phyloP scores from a whole-genome alignment of 2,113 vertebrate species.

The Montifringilla adamsi region DNA sequence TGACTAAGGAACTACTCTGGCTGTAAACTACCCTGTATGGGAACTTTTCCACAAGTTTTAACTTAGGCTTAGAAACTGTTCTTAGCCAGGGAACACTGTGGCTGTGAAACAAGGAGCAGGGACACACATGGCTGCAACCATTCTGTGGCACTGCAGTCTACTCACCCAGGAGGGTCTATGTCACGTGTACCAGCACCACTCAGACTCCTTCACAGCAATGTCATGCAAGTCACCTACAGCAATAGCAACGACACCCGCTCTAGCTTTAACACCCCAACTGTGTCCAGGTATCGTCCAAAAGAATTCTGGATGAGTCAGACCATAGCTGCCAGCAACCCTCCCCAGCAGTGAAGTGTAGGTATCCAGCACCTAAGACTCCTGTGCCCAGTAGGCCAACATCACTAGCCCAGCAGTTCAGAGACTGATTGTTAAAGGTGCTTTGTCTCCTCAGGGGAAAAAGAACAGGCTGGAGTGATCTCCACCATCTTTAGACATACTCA shows the following conservation, averaged over 20 bases:
- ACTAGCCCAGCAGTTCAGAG: background rate
- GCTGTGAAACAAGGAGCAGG: background rate
- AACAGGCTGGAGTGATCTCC: background rate
- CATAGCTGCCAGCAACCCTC: background rate
- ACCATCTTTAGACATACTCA: background rate
- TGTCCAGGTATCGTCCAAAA: background rate
- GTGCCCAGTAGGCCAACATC: background rate
- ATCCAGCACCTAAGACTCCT: background rate
- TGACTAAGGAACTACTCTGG: background rate
- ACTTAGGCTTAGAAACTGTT: background rate
- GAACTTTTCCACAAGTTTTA: background rate
- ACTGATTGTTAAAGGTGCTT: background rate
- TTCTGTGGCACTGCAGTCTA: background rate
- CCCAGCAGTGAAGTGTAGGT: background rate
- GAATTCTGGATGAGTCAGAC: background rate
- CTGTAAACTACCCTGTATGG: background rate
- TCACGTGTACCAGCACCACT: background rate
- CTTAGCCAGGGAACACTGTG: background rate
- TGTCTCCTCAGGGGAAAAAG: background rate
- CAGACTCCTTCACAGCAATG: background rate
- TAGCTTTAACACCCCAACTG: background rate
- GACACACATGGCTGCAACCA: background rate
- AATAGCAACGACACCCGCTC: fast-evolving
- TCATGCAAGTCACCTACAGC: background rate
- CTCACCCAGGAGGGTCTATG: background rate